Percentiles rank a stretch among this genome's conserved stretches.
These are phyloP conservation scores for Caradrina clavipalpis DNA, from an alignment of 2,888 invertebrate species.

Conservation along the genomic window DNA sequence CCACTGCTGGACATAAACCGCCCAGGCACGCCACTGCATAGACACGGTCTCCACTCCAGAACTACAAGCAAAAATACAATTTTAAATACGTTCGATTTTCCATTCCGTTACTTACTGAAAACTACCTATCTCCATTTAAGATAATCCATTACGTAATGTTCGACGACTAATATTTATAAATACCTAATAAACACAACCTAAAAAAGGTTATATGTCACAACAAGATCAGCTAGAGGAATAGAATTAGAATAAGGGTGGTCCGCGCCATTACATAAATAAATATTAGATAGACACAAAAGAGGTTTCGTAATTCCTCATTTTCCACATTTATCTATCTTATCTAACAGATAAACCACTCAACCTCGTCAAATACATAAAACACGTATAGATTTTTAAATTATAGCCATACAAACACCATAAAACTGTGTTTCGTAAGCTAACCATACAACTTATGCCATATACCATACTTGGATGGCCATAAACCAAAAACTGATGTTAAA, in stretches of 20 bases:
- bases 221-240: no score
- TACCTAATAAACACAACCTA: no score
- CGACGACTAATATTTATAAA: no score
- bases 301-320: neutral
- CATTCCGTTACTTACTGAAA: no score
- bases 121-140: no score
- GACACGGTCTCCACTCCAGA: no score
- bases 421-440: conserved; percentile 54
- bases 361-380: conserved; percentile 38
- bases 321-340: conserved; percentile 27
- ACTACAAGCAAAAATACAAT: no score
- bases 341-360: conserved; percentile 11
- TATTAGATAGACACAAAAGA: neutral
- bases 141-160: no score
- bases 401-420: conserved; percentile 56
- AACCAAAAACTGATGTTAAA: conserved; percentile 52
- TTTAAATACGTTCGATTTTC: no score
- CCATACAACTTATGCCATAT: conserved; percentile 50
- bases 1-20: no score
- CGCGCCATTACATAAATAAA: neutral
- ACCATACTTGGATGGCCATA: conserved; percentile 53
- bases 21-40: no score
- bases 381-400: conserved; percentile 49
- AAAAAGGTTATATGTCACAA: neutral
- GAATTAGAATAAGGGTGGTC: neutral